Evolutionary conservation across 2,113 vertebrate genomes (phyloP), one percentile per base, ranked within the genome.

Genomic region (Perca fluviatilis): DNA sequence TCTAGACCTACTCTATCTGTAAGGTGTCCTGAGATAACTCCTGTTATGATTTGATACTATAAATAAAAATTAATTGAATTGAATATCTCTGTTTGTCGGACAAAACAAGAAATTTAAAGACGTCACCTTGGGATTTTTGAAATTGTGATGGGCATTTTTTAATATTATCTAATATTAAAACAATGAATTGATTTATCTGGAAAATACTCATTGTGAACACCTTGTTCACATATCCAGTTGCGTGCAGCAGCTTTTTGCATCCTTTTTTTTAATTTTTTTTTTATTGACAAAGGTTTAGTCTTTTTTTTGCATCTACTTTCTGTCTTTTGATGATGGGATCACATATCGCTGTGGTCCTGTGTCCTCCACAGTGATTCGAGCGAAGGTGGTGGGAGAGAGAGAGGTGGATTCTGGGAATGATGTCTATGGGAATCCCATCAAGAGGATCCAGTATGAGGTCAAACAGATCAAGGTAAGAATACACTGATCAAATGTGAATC

Each of bases 381-480:
- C 97, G 50, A 99, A 99, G 81, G 98, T 97, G 0, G 96, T 99
- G 49, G 97, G 96, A 8, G 95, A 94, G 19, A 96, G 95, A 86
- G 97, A 98, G 84, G 97, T 99, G 91, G 95, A 96, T 86, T 96
- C 97, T 0, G 98, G 98, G 83, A 98, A 98, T 0, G 98, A 99
- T 60, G 96, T 98, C 93, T 99, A 99, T 0, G 98, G 98, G 72
- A 99, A 99, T 86, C 98, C 98, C 13, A 99, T 99, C 95, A 99
- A 99, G 91, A 96, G 96, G 83, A 97, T 99, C 87, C 97, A 98
- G 91, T 99, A 99, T 46, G 97, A 99, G 79, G 94, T 99, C 95
- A 99, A 99, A 91, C 98, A 99, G 93, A 98, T 98, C 83, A 99
- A 99, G 97, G 98, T 99, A 85, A 84, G 81, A 40, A 5, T 0